These are phyloP conservation scores for Aspiorhynchus laticeps DNA, from an alignment of 2,113 vertebrate genomes.

Conservation along the genomic window DNA sequence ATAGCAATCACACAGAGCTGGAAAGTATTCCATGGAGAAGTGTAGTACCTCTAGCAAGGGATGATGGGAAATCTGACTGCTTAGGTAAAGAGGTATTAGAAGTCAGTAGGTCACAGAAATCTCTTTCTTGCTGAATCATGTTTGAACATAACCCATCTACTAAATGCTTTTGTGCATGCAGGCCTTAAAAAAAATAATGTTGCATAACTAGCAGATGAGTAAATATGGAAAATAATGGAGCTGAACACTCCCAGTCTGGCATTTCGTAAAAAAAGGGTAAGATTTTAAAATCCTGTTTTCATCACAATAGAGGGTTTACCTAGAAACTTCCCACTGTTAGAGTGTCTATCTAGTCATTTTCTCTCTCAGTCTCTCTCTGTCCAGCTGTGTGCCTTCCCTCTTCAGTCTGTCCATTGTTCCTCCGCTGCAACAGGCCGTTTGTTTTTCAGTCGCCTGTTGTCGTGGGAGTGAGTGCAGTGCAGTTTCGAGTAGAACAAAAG, in stretches of 20 bases:
- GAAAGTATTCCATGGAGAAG: neutral
- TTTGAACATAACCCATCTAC: neutral
- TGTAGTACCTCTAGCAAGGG: neutral
- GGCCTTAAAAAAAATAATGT: constrained; percentile 3
- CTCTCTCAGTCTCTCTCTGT: neutral
- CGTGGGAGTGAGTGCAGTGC: constrained; percentile 27
- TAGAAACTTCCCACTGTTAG: neutral
- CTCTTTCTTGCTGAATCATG: constrained; percentile 2
- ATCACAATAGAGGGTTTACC: constrained; percentile 8
- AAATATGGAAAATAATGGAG: neutral
- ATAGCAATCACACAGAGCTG: neutral
- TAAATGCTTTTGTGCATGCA: neutral
- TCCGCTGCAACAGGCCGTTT: constrained; percentile 23
- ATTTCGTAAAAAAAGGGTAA: constrained; percentile 1
- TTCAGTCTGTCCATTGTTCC: constrained; percentile 36
- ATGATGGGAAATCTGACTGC: neutral
- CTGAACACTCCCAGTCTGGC: neutral
- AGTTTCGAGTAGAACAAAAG: constrained; percentile 36
- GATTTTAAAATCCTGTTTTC: neutral
- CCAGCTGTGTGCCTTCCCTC: neutral
- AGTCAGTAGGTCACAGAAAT: constrained; percentile 36
- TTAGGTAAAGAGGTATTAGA: neutral
- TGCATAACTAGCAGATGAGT: neutral
- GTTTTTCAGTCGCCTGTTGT: constrained; percentile 29
- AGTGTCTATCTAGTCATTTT: neutral